Evolutionary conservation across 37 sponge, comb jelly and placozoan species (phyloP).

Genomic region (Oopsacas minuta): DNA sequence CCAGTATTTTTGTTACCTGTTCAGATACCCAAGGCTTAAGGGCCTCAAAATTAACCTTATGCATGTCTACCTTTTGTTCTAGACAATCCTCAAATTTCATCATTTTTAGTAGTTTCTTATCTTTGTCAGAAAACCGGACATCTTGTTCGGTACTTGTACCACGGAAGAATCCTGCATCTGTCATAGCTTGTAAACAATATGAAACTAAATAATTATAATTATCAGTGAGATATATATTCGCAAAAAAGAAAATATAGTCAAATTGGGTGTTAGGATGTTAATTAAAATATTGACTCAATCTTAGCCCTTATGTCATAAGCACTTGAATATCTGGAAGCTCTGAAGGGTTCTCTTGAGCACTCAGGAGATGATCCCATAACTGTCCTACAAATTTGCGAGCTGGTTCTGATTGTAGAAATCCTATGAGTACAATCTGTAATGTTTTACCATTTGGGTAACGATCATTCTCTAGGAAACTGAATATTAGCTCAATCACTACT

Average conservation of each 20-base stretch:
- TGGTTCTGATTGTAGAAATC: constrained; percentile 73
- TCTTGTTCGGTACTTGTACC: constrained; percentile 90
- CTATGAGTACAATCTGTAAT: constrained; percentile 79
- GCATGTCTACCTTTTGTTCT: constrained; percentile 82
- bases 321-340: constrained; percentile 54
- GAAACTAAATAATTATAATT: no score
- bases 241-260: no score
- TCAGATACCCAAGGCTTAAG: constrained; percentile 87
- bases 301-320: no score
- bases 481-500: constrained; percentile 78
- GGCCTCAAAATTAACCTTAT: constrained; percentile 74
- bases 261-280: no score
- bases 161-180: constrained; percentile 71
- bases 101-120: constrained; percentile 72
- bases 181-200: constrained; percentile 23
- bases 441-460: constrained; percentile 69
- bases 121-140: constrained; percentile 78
- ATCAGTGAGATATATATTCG: no score
- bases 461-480: constrained; percentile 77
- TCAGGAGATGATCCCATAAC: constrained; percentile 71
- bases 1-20: constrained; percentile 60
- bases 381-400: constrained; percentile 84
- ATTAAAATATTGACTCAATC: background rate
- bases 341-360: constrained; percentile 67
- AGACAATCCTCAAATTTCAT: constrained; percentile 75